phyloP scores from a whole-genome alignment of 2,113 vertebrate species.

The Ochotona curzoniae region DNA sequence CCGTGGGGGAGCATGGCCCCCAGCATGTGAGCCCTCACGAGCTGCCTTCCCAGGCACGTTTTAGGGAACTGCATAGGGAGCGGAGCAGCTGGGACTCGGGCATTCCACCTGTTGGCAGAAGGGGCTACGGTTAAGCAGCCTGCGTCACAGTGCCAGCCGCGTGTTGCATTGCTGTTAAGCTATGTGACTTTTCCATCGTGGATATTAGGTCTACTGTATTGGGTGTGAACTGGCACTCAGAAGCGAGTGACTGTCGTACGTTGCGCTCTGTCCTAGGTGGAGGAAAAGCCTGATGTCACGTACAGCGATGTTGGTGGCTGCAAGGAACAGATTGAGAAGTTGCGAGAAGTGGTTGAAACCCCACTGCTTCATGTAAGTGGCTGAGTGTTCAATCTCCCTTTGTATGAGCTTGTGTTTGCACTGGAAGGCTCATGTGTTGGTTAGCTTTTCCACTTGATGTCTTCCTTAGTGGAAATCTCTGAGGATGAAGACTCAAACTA shows the following conservation, averaged over 20 bases:
- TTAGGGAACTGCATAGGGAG: too few relatives aligned
- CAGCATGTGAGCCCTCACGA: too few relatives aligned
- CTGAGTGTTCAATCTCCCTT: neutral
- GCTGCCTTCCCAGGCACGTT: too few relatives aligned
- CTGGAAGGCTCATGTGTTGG: neutral
- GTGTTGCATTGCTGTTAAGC: neutral
- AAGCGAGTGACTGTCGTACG: neutral
- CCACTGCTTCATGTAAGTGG: conserved; percentile 96
- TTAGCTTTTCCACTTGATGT: conserved; percentile 13
- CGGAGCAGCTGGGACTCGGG: too few relatives aligned
- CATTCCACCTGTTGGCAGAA: too few relatives aligned
- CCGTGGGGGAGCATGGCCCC: too few relatives aligned
- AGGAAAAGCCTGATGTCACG: conserved; percentile 99
- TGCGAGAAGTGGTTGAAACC: conserved; percentile 98
- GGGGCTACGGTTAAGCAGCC: too few relatives aligned
- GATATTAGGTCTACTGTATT: neutral
- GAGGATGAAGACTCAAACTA: neutral
- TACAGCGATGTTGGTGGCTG: conserved; percentile 99
- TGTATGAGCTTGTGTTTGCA: conserved; percentile 6
- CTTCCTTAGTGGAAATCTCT: conserved; percentile 21
- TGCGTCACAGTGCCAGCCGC: neutral
- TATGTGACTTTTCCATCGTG: conserved; percentile 20
- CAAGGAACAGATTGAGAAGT: conserved; percentile 99
- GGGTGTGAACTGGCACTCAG: neutral
- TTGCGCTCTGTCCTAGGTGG: conserved; percentile 88